phyloP scores from a whole-genome alignment of 2,888 invertebrate genomes.

The Andricus quercusramuli region DNA sequence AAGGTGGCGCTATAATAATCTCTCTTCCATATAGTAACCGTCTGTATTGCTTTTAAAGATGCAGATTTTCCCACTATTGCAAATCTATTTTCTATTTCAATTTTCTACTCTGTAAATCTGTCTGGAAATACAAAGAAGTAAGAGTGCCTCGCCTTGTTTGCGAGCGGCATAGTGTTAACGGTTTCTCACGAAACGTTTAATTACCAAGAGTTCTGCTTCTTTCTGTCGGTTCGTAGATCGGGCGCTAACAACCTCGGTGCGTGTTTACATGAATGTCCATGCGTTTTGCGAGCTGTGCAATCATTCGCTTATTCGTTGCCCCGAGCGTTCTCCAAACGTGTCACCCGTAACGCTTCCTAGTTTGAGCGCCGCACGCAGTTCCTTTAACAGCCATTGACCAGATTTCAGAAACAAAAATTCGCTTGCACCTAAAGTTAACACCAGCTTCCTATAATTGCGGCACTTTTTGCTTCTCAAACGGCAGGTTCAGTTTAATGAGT shows the following conservation, averaged over 20 bases:
- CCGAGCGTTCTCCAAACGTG: slow-evolving; percentile 17
- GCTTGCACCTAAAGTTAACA: neutral
- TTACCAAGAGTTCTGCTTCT: slow-evolving; percentile 50
- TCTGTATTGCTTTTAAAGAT: neutral
- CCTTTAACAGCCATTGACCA: neutral
- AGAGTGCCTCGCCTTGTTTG: slow-evolving; percentile 23
- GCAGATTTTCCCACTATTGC: neutral
- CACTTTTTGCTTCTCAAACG: neutral
- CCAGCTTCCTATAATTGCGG: neutral
- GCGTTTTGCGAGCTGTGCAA: slow-evolving; percentile 51
- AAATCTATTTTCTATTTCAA: neutral
- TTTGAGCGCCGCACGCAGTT: slow-evolving; percentile 42
- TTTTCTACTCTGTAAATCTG: slow-evolving; percentile 23
- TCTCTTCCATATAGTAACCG: neutral
- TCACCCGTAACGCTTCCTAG: slow-evolving; percentile 49
- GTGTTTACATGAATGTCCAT: slow-evolving; percentile 60
- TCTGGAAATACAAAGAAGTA: slow-evolving; percentile 15
- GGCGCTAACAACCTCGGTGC: slow-evolving; percentile 54
- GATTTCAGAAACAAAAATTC: neutral
- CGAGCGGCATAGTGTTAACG: slow-evolving; percentile 46
- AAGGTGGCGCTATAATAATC: too few relatives aligned
- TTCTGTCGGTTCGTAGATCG: slow-evolving; percentile 59
- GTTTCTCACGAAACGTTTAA: slow-evolving; percentile 55
- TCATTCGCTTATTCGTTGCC: slow-evolving; percentile 25
- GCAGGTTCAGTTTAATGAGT: neutral